Base-by-base conservation (phyloP, 2,797 vertebrate species). In the Sciurus carolinensis region DNA sequence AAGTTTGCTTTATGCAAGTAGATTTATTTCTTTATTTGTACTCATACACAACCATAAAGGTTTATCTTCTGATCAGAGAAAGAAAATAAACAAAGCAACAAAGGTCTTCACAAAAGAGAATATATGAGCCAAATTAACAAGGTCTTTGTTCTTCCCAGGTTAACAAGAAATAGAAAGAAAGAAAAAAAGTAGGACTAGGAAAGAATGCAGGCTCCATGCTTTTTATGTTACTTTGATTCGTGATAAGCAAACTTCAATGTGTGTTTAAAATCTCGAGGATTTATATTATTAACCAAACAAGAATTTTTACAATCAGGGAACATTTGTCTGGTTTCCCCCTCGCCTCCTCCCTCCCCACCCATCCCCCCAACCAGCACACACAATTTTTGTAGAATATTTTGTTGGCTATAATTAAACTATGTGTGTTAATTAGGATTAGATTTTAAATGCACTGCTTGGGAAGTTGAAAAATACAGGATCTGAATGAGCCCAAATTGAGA, bases 401-500 rank as follows among this genome's bases (percentile, higher is more conserved):
- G 98, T 98, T 98, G 97, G 97, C 98, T 98, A 98, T 98, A 98
- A 98, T 98, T 98, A 98, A 98, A 98, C 98, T 98, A 98, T 98
- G 97, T 98, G 96, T 98, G 97, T 98, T 99, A 98, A 98, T 98
- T 98, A 98, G 98, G 97, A 98, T 98, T 98, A 98, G 98, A 98
- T 98, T 98, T 98, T 98, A 98, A 98, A 99, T 98, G 97, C 97
- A 98, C 93, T 98, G 97, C 97, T 98, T 98, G 98, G 97, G 96
- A 98, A 98, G 98, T 98, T 98, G 97, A 98, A 98, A 98, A 98
- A 98, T 97, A 98, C 98, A 98, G 98, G 97, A 98, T 98, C 96
- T 98, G 98, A 99, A 98, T 98, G 97, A 98, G 97, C 97, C 96
- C 98, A 98, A 98, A 98, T 98, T 98, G 98, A 98, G 98, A 98